Conservation (phyloP, 2,797 vertebrate species). For the Melanotaenia pygmaea region DNA sequence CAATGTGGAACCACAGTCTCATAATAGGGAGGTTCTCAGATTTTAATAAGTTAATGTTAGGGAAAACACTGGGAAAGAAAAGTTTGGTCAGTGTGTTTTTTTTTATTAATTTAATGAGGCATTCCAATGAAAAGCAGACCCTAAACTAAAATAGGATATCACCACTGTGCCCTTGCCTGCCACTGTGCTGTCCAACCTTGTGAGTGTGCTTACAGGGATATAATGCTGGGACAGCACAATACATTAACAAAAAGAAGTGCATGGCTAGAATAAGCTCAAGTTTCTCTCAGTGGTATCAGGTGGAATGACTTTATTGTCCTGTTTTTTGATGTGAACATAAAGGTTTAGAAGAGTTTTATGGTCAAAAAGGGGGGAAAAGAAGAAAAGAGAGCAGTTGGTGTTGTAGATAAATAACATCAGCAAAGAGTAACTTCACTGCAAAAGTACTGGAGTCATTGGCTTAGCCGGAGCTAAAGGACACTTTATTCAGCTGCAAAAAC, state of each 20-base stretch:
- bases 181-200: neutral
- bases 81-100: neutral
- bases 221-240: neutral
- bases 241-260: neutral
- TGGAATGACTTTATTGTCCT: conserved; percentile 1
- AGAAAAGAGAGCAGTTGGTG: neutral
- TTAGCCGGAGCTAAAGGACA: conserved; percentile 25
- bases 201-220: neutral
- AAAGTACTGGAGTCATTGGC: conserved; percentile 20
- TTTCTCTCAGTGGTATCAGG: conserved; percentile 2
- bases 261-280: neutral
- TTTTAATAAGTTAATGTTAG: neutral
- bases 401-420: conserved; percentile 21
- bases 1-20: neutral
- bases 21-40: neutral
- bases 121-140: neutral
- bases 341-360: conserved; percentile 8
- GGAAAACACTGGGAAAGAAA: neutral
- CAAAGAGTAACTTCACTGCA: conserved; percentile 11
- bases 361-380: neutral
- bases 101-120: neutral
- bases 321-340: neutral
- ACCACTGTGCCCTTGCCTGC: neutral
- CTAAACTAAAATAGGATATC: neutral
- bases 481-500: conserved; percentile 29